A percentile compares a stretch with the other conserved stretches of the same genome.
phyloP scores from a whole-genome alignment of 2,797 vertebrate genomes.

The Enteromius fasciolatus region DNA sequence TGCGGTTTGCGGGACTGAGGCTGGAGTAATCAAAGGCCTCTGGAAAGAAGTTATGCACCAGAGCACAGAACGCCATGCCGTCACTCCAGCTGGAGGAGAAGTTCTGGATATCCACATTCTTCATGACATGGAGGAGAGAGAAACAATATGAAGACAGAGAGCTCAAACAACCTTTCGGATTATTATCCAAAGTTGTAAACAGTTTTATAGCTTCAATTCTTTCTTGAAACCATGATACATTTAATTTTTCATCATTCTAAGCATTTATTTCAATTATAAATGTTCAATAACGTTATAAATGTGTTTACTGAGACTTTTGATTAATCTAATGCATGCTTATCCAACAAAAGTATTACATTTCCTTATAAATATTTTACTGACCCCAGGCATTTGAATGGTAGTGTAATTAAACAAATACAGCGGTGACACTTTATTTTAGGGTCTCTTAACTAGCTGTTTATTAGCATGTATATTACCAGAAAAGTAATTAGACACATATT shows the following conservation, averaged over 20 bases:
- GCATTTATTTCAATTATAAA: background rate
- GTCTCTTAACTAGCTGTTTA: too few species aligned
- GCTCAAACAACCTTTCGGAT: background rate
- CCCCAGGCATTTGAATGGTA: background rate
- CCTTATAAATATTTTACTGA: background rate
- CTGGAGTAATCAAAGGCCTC: slow-evolving; percentile 92
- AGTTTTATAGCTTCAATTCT: background rate
- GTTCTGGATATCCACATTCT: slow-evolving; percentile 98
- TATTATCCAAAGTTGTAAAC: background rate
- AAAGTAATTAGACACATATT: too few species aligned
- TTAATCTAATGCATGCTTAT: background rate
- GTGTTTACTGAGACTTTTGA: background rate
- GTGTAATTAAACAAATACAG: background rate
- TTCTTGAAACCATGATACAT: background rate
- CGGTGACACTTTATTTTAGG: too few species aligned
- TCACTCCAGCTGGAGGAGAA: slow-evolving; percentile 98
- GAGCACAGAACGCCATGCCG: slow-evolving; percentile 97
- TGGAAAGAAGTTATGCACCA: slow-evolving; percentile 98
- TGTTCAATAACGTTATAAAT: background rate
- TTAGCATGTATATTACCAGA: too few species aligned
- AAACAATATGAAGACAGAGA: background rate
- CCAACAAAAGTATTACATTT: background rate
- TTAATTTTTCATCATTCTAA: background rate
- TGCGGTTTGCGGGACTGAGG: slow-evolving; percentile 90
- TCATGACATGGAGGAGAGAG: slow-evolving; percentile 31